Evolutionary conservation across 1,140 invertebrate species (phyloP), one percentile per base, ranked within the genome.

Genomic region (Akabosia matsudoensis): DNA sequence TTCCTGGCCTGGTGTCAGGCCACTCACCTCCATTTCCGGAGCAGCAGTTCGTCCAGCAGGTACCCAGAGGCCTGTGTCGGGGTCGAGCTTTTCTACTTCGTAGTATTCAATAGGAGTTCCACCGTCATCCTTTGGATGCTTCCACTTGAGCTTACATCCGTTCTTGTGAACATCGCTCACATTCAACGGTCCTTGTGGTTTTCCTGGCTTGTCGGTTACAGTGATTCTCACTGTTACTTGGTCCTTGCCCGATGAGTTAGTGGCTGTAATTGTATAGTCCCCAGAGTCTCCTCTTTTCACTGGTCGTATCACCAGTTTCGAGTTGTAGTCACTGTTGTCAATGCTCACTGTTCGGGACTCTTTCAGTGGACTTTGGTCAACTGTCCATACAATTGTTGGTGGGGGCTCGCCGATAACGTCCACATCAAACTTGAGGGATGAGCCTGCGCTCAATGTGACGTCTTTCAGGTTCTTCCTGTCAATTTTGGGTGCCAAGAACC

Each of bases 131-230:
- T 67, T 67, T 2, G 61, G 26, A 30, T 67, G 61, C 28, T 96
- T 97, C 96, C 96, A 98, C 84, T 95, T 95, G 14, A 98, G 88
- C 82, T 94, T 94, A 81, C 94, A 96, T 16, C 95, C 95, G 81
- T 96, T 92, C 83, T 96, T 96, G 84, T 96, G 93, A 1, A 97
- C 90, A 85, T 97, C 94, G 7, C 91, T 91, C 30, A 96, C 90
- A 86, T 94, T 85, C n/a, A 97, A 85, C 64, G 95, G 96, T 82
- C 95, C 95, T 86, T 96, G 92, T 2, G 95, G 96, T 72, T 91
- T 87, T 2, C 87, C 86, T 0, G 96, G 95, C 82, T 95, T 97
- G 83, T 96, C 94, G n/a, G 92, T 94, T 64, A 97, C 94, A 33
- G 91, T 90, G 14, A 99, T 94, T 78, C 92, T 93, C 73, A 98